Evolutionary conservation across 2,888 invertebrate genomes (phyloP).

Genomic region (Sarcophaga variegata): DNA sequence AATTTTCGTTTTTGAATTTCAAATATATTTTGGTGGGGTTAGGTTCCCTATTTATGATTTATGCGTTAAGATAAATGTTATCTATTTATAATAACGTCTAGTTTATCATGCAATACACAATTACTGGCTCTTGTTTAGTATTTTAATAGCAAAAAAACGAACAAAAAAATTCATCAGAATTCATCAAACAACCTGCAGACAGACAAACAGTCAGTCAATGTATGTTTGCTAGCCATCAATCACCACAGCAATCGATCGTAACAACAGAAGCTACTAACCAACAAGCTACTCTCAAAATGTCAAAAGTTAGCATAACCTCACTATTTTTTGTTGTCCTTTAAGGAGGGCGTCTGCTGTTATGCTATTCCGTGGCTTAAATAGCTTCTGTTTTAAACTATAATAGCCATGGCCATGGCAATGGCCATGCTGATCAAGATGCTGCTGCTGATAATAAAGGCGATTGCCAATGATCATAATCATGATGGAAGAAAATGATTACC

Average conservation of each 20-base stretch:
- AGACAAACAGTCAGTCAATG: slow-evolving; percentile 20
- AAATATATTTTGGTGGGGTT: background rate
- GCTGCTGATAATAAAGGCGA: slow-evolving; percentile 8
- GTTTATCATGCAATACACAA: slow-evolving; percentile 49
- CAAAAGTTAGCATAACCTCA: slow-evolving; percentile 49
- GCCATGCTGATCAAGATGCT: slow-evolving; percentile 14
- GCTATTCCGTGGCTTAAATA: slow-evolving; percentile 54
- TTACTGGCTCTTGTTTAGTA: slow-evolving; percentile 47
- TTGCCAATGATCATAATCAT: slow-evolving; percentile 43
- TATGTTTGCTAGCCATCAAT: slow-evolving; percentile 29
- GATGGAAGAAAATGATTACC: slow-evolving; percentile 8
- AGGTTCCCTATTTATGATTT: slow-evolving; percentile 61
- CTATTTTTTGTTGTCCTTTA: slow-evolving; percentile 21
- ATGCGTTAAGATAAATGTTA: slow-evolving; percentile 66
- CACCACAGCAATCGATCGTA: slow-evolving; percentile 34
- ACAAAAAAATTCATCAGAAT: slow-evolving; percentile 41
- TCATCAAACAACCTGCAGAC: background rate
- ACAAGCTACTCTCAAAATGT: slow-evolving; percentile 24
- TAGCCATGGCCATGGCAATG: slow-evolving; percentile 56
- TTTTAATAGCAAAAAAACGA: slow-evolving; percentile 32
- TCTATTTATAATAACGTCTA: slow-evolving; percentile 64
- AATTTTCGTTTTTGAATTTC: background rate
- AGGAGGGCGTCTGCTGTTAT: slow-evolving; percentile 59
- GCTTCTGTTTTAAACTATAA: slow-evolving; percentile 69
- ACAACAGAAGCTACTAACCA: slow-evolving; percentile 56